A percentile compares a stretch with the other conserved stretches of the same genome.
phyloP scores from a whole-genome alignment of 2,888 invertebrate species.

The Ernsta delagoae region DNA sequence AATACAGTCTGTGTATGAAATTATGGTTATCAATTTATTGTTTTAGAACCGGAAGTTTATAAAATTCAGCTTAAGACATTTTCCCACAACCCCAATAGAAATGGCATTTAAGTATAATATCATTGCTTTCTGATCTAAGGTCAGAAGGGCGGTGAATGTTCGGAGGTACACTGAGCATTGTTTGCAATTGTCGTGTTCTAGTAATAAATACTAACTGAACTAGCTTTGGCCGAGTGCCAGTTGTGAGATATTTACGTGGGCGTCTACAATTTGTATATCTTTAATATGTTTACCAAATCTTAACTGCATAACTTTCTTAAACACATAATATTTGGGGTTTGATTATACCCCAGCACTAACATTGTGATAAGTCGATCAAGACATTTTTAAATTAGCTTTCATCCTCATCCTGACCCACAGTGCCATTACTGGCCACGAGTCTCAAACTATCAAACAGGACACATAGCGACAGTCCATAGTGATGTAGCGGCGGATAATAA shows the following conservation, averaged over 20 bases:
- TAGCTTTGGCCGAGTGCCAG: slow-evolving; percentile 8
- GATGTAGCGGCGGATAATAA: too few species aligned
- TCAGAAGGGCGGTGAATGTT: slow-evolving; percentile 1
- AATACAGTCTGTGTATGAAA: background rate
- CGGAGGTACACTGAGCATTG: background rate
- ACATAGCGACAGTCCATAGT: too few species aligned
- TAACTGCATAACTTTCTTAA: too few species aligned
- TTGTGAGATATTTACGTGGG: slow-evolving; percentile 10
- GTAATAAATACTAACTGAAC: background rate
- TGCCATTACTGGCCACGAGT: too few species aligned
- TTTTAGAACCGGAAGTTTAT: background rate
- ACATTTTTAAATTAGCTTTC: too few species aligned
- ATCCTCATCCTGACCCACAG: too few species aligned
- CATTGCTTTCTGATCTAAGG: slow-evolving; percentile 4
- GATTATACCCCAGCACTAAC: too few species aligned
- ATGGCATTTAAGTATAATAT: background rate
- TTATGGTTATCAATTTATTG: too few species aligned
- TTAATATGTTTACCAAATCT: too few species aligned
- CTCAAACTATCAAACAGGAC: too few species aligned
- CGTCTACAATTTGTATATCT: background rate
- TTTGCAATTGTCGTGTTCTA: slow-evolving; percentile 8
- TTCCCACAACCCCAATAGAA: background rate
- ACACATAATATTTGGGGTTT: too few species aligned
- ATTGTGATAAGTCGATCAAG: too few species aligned
- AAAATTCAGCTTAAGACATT: background rate